A percentile compares a stretch with the other conserved stretches of the same genome.
phyloP scores from a whole-genome alignment of 1,140 invertebrate genomes.

The Apis cerana region DNA sequence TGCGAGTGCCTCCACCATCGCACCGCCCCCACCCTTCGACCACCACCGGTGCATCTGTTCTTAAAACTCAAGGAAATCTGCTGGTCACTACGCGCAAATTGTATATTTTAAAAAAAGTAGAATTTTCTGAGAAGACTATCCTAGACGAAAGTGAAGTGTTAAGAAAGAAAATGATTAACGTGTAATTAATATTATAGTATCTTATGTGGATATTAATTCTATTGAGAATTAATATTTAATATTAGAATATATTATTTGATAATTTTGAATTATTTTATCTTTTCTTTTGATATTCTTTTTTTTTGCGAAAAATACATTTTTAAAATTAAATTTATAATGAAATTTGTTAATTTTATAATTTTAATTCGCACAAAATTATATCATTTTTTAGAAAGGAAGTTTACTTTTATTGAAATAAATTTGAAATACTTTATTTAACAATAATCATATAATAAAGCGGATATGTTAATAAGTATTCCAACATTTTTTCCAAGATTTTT shows the following conservation, averaged over 20 bases:
- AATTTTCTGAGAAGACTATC: not conserved
- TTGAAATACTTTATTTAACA: not conserved
- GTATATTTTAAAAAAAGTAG: not conserved
- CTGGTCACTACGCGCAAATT: not conserved
- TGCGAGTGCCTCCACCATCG: constrained; percentile 63
- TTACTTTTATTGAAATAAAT: no score
- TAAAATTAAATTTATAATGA: no score
- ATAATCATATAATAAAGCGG: not conserved
- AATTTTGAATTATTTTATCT: no score
- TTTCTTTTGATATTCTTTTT: no score
- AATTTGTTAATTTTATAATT: no score
- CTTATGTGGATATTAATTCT: no score
- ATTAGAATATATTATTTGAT: not conserved
- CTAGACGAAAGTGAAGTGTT: not conserved
- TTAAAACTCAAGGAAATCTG: not conserved
- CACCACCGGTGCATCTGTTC: constrained; percentile 51
- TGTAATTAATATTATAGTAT: no score
- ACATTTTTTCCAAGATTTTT: not conserved
- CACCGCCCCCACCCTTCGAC: constrained; percentile 64
- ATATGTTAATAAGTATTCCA: not conserved
- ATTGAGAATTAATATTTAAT: not conserved
- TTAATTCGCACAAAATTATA: no score
- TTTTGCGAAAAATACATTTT: no score
- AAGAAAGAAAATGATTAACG: not conserved
- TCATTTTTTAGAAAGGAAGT: no score